A percentile compares a stretch with the other conserved stretches of the same genome.
phyloP scores from a whole-genome alignment of 64 coral and sea anemone genomes.

The Stichodactyla helianthus region DNA sequence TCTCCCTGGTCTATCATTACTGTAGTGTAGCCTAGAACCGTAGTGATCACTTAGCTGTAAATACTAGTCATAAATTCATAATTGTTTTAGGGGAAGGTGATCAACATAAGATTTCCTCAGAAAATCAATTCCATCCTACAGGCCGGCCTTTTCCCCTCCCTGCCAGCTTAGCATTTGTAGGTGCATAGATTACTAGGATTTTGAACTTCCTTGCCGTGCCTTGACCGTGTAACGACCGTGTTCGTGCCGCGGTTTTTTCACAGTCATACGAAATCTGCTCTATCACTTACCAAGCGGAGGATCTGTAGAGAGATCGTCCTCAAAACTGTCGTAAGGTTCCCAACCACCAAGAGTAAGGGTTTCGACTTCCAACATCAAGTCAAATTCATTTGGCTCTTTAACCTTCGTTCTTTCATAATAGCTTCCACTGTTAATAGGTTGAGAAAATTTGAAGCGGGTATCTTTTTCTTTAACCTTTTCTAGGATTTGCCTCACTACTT shows the following conservation, averaged over 20 bases:
- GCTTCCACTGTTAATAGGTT: conserved; percentile 16
- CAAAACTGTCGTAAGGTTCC: neutral
- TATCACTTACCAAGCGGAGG: neutral
- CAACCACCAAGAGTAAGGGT: neutral
- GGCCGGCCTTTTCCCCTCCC: too few species aligned
- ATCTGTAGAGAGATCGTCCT: neutral
- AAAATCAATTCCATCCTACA: too few species aligned
- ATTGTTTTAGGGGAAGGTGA: too few species aligned
- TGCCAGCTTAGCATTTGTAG: too few species aligned
- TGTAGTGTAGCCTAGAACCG: conserved; percentile 21
- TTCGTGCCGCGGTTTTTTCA: neutral
- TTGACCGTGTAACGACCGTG: too few species aligned
- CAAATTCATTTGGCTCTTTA: conserved; percentile 55
- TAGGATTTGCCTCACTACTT: conserved; percentile 25
- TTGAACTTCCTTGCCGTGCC: too few species aligned
- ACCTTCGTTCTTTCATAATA: conserved; percentile 64
- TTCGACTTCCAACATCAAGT: conserved; percentile 40
- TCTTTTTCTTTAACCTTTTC: conserved; percentile 1
- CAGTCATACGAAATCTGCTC: too few species aligned
- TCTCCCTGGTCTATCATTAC: conserved; percentile 31
- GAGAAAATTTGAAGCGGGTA: neutral
- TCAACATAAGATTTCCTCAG: too few species aligned
- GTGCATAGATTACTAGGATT: too few species aligned
- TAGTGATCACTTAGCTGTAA: neutral
- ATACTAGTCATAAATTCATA: too few species aligned